Base-by-base conservation (phyloP, 2,888 invertebrate genomes). In the Serripes groenlandicus region DNA sequence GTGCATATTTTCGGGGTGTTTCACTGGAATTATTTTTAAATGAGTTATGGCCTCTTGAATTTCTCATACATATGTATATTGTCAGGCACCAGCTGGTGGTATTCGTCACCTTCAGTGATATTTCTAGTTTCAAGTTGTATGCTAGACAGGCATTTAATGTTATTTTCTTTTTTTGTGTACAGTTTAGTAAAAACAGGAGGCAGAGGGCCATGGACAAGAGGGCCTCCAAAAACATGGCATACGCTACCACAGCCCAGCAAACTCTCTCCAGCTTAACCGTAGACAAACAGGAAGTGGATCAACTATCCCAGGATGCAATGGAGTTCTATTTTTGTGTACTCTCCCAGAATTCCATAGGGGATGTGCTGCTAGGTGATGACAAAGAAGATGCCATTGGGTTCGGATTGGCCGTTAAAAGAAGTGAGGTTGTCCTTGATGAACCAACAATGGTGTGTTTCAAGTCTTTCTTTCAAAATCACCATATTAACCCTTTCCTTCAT, bases 141-240 rank as follows among this genome's bases (percentile, higher is more conserved):
- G 42, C 9, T 11, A 42, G 42, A 42, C 7, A 42, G 42, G 9
- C 42, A 42, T 42, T 42, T 15, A 15, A 42, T 42, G 15, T 42
- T 42, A 15, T 42, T 15, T 42, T 42, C n/a, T n/a, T n/a, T n/a
- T n/a, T n/a, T n/a, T n/a, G n/a, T n/a, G n/a, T 70, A 3, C 71
- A 90, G 89, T 91, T 91, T 79, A 87, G 85, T n/a, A 90, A 89
- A 74, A 81, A 85, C 5, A 75, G 90, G 28, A 85, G 89, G 56
- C 90, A 91, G 42, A 78, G 91, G 30, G 69, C 89, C 21, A 89
- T 91, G 89, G 88, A 91, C 70, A 80, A 88, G 62, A 70, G 91
- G 64, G 91, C 80, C 9, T 81, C 88, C 9, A 81, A 88, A 56
- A 91, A 91, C 78, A 85, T 90, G 75, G 54, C 74, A 11, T 70